Evolutionary conservation across 2,113 vertebrate genomes (phyloP), one percentile per base, ranked within the genome.

Genomic region (Ardeotis arabs): DNA sequence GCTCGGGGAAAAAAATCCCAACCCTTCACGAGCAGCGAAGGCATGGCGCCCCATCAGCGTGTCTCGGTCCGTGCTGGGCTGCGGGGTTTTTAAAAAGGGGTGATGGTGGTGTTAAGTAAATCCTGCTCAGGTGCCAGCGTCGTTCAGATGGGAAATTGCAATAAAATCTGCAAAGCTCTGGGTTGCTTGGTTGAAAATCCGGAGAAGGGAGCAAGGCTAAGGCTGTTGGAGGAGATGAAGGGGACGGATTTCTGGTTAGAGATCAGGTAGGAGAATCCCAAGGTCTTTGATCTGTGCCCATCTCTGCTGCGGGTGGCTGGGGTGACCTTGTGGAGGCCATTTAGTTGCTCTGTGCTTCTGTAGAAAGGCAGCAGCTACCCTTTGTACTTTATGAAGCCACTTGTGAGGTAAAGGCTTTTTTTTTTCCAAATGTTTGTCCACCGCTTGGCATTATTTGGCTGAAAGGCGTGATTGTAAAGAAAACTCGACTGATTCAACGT

Each of bases 11-110:
- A 81, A 56, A 87, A 75, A 75, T 12, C 74, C 85, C 85, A 33
- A 29, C 15, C 33, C 33, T 0, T 59, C 66, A 9, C 0, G 23
- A 70, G 60, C 60, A 1, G 27, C 4, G 45, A 58, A 64, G 47
- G 59, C 24, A 4, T 16, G 33, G 59, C 2, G 58, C 37, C 7
- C 11, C 39, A 3, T 19, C 76, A 24, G 37, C 35, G 1, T 8
- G 73, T 21, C 35, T 28, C 3, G 1, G 12, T 20, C 66, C 10
- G 0, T 27, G n/a, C 50, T 59, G 52, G 68, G 33, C 83, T 13
- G 8, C 22, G 49, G 2, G 6, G n/a, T 1, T 37, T 47, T 56
- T 31, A 9, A 37, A 68, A 75, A 74, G 49, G 15, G 17, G 41
- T 44, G 41, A 31, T 35, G 1, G 6, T 16, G n/a, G 12, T 55